Evolutionary conservation across 2,113 vertebrate genomes (phyloP).

Genomic region (Ictidomys tridecemlineatus): DNA sequence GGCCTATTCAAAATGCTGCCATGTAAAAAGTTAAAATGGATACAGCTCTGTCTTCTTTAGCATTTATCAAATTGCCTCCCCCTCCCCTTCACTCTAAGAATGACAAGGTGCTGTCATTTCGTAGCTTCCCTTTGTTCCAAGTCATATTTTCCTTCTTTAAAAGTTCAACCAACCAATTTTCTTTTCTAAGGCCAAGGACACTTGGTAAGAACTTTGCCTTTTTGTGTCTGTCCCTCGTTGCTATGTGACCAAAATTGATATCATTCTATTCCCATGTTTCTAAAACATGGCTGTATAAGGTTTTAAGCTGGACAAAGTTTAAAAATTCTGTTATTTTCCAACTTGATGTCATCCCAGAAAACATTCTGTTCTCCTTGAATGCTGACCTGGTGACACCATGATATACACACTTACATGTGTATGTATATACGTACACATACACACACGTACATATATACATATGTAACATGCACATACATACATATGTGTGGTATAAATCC

Average conservation of each 20-base stretch:
- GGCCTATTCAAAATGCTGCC: slow-evolving; percentile 59
- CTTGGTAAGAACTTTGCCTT: neutral
- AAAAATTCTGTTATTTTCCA: neutral
- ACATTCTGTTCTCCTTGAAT: neutral
- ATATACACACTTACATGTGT: too few relatives aligned
- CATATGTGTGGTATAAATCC: too few relatives aligned
- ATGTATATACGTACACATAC: neutral
- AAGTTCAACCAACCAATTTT: slow-evolving; percentile 56
- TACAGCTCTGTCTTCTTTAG: neutral
- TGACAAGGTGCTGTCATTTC: slow-evolving; percentile 37
- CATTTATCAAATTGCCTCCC: slow-evolving; percentile 51
- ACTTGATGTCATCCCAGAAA: neutral
- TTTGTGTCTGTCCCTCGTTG: neutral
- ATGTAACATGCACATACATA: neutral
- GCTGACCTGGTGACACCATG: too few relatives aligned
- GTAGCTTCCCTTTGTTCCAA: slow-evolving; percentile 62
- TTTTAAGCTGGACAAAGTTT: neutral
- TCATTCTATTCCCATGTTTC: neutral
- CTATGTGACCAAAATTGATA: neutral
- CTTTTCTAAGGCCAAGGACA: slow-evolving; percentile 45
- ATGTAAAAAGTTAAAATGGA: slow-evolving; percentile 1
- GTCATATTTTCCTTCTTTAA: slow-evolving; percentile 38
- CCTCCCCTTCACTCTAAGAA: neutral
- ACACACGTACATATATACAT: neutral
- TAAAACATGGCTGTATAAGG: neutral